Percentiles rank a stretch among this genome's conserved stretches.
Conservation (phyloP, 2,888 invertebrate species). For the Danaus chrysippus region DNA sequence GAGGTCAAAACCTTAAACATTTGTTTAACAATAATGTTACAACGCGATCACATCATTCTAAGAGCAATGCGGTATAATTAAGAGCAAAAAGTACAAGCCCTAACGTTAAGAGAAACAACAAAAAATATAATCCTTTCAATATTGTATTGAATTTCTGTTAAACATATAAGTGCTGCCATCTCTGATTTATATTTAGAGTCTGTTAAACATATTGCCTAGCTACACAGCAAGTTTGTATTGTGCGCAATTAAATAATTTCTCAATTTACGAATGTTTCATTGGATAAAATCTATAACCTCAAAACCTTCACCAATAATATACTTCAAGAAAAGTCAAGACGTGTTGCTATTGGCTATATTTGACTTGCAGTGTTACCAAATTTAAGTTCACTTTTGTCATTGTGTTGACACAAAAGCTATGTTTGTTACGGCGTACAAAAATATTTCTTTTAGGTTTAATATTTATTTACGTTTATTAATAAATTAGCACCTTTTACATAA, state of each 20-base stretch:
- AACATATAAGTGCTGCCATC: slow-evolving; percentile 58
- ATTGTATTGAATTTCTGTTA: slow-evolving; percentile 60
- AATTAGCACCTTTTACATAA: not conserved
- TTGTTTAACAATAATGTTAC: slow-evolving; percentile 18
- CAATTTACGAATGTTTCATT: slow-evolving; percentile 27
- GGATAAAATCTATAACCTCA: slow-evolving; percentile 16
- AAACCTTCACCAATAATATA: slow-evolving; percentile 22
- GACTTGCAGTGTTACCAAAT: slow-evolving; percentile 26
- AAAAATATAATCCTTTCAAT: slow-evolving; percentile 37
- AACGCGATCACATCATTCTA: slow-evolving; percentile 24
- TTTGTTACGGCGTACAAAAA: slow-evolving; percentile 40
- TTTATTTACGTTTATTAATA: not conserved
- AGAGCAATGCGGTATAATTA: slow-evolving; percentile 16
- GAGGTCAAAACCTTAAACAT: slow-evolving; percentile 24
- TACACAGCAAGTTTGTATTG: slow-evolving; percentile 14
- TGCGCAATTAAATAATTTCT: slow-evolving; percentile 19
- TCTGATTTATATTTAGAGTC: slow-evolving; percentile 34
- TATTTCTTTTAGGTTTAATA: not conserved
- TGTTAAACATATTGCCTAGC: slow-evolving; percentile 11
- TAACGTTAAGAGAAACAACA: slow-evolving; percentile 54
- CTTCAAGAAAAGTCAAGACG: slow-evolving; percentile 1
- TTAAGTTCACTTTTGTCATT: slow-evolving; percentile 20
- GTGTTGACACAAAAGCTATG: slow-evolving; percentile 43
- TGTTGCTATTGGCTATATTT: slow-evolving; percentile 29
- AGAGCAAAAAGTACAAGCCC: slow-evolving; percentile 27